Evolutionary conservation across 2,113 vertebrate species (phyloP), one percentile per base, ranked within the genome.

Genomic region (Toxostoma redivivum): DNA sequence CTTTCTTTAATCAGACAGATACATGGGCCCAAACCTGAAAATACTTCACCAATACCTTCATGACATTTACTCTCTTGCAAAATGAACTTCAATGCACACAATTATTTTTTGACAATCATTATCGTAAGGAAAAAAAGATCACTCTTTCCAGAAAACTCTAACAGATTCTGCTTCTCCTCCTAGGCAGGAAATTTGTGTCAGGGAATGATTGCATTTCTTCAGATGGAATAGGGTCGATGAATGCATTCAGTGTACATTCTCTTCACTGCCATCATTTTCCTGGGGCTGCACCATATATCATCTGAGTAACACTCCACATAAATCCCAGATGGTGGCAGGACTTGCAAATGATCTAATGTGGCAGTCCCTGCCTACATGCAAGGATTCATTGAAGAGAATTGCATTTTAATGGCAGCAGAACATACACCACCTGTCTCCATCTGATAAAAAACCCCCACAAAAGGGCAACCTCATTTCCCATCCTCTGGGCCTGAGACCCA

Each of bases 1-100:
- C 57, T 67, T 87, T 90, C 74, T 91, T 91, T 91, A 90, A 91
- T 69, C 89, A 92, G 79, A 54, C 50, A 88, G 73, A 89, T n/a
- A 38, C 38, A 45, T 14, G 24, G 53, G 33, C 50, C 66, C 24
- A 91, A 69, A 76, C 8, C 20, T 40, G 62, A 87, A 91, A 94
- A 95, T 71, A 92, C 66, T 72, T 48, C 47, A 80, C 50, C 7
- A 23, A 28, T 62, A 48, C 24, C 16, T 54, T 47, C 15, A 50
- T 33, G 27, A 57, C 24, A 81, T 35, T 87, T 91, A 40, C 51
- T 50, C 3, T 62, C 38, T 61, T 42, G 33, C 88, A 80, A 88
- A 89, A 79, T 51, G n/a, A 92, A 78, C 19, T 78, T 81, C 15
- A 90, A 81, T 62, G 56, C 16, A 31, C n/a, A 71, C 18, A 44